Conservation (phyloP, 2,797 vertebrate genomes). For the Lepus townsendii region DNA sequence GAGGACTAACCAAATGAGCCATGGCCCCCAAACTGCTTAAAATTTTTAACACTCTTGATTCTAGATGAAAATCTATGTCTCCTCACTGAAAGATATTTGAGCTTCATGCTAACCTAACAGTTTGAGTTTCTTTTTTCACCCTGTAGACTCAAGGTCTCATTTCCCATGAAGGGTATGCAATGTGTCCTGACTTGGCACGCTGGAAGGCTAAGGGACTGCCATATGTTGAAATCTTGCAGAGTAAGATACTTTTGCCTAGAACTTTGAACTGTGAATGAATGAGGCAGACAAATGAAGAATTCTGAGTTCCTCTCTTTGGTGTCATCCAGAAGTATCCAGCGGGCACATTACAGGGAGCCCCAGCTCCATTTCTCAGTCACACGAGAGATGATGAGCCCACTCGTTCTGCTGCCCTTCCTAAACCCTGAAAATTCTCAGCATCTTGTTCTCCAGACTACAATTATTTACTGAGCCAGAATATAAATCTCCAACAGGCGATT, state of each 20-base stretch:
- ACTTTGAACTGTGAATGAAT: background rate
- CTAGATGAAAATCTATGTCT: background rate
- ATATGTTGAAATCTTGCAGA: background rate
- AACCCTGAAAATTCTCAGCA: background rate
- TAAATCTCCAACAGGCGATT: background rate
- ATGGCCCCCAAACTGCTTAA: too few relatives aligned
- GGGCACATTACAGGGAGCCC: accelerated
- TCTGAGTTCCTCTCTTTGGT: too few relatives aligned
- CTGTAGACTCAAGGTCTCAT: background rate
- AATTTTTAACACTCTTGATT: background rate
- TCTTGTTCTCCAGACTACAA: background rate
- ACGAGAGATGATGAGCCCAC: accelerated
- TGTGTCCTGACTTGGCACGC: background rate
- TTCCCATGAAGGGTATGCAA: background rate
- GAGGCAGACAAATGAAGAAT: background rate
- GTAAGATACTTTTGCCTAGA: background rate
- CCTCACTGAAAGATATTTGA: background rate
- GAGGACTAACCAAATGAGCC: too few relatives aligned
- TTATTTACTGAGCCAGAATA: background rate
- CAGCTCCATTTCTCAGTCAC: background rate
- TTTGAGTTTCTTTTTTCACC: background rate
- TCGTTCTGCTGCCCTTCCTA: background rate
- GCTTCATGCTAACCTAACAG: background rate
- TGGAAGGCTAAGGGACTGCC: background rate
- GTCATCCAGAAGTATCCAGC: too few relatives aligned